Percentiles rank a stretch among this genome's conserved stretches.
phyloP scores from a whole-genome alignment of 2,113 vertebrate genomes.

The Arvicanthis niloticus region DNA sequence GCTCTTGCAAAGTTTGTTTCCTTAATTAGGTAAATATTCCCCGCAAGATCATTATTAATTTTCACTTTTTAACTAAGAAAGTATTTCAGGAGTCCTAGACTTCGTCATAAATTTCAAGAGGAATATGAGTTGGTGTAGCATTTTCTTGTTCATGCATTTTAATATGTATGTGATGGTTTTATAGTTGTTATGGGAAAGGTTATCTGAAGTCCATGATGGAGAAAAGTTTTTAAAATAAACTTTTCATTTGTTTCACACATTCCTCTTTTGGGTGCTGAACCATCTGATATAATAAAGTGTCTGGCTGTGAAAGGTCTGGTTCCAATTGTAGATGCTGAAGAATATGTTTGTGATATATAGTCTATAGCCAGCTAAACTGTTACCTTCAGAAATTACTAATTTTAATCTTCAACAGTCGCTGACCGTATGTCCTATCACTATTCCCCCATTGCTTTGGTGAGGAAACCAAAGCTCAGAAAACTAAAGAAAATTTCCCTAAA shows the following conservation, averaged over 20 bases:
- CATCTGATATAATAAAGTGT: background rate
- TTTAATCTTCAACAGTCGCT: background rate
- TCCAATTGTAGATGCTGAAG: background rate
- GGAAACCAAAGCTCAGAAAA: background rate
- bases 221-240: background rate
- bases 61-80: conserved; percentile 65
- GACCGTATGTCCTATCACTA: background rate
- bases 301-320: background rate
- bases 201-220: conserved; percentile 50
- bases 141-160: conserved; percentile 57
- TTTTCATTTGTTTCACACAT: background rate
- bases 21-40: conserved; percentile 23
- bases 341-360: background rate
- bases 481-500: background rate
- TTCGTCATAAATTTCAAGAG: conserved; percentile 55
- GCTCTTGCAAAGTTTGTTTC: conserved; percentile 43
- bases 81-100: conserved; percentile 17
- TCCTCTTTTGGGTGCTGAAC: background rate
- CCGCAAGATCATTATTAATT: conserved; percentile 53
- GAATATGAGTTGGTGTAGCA: conserved; percentile 49
- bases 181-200: conserved; percentile 48
- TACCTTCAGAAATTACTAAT: conserved; percentile 21
- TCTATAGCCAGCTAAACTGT: background rate
- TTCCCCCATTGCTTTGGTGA: background rate
- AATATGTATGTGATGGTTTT: conserved; percentile 22